These are phyloP conservation scores for Nomada hirtipes DNA, from an alignment of 2,888 invertebrate genomes.

Conservation along the genomic window DNA sequence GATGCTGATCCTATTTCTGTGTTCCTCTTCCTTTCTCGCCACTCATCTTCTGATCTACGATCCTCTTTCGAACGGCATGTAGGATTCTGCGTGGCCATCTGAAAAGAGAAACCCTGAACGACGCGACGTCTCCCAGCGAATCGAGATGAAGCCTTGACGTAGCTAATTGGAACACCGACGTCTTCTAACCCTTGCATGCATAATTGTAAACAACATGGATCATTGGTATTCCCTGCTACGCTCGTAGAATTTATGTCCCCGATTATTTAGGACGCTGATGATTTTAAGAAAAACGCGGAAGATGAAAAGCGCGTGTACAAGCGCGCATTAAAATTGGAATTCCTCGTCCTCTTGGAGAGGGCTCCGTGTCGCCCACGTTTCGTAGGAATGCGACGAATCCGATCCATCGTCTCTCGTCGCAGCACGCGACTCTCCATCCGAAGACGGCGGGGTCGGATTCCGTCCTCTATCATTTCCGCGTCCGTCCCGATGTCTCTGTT, in stretches of 20 bases:
- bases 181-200: no score
- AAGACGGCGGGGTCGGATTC: slow-evolving; percentile 47
- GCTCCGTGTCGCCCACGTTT: slow-evolving; percentile 47
- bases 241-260: slow-evolving; percentile 2
- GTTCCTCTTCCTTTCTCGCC: slow-evolving; percentile 45
- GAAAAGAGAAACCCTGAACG: background rate
- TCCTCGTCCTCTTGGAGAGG: slow-evolving; percentile 33
- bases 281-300: no score
- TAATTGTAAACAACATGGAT: background rate
- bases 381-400: slow-evolving; percentile 61
- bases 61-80: slow-evolving; percentile 20
- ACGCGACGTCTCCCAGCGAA: background rate
- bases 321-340: slow-evolving; percentile 9
- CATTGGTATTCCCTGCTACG: slow-evolving; percentile 9
- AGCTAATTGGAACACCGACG: slow-evolving; percentile 8
- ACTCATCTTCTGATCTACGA: slow-evolving; percentile 36
- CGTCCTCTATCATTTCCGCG: slow-evolving; percentile 41
- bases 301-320: no score
- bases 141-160: background rate
- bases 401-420: slow-evolving; percentile 48
- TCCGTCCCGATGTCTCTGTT: slow-evolving; percentile 58
- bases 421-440: slow-evolving; percentile 65
- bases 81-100: slow-evolving; percentile 32
- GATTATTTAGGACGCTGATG: background rate
- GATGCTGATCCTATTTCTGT: slow-evolving; percentile 46